Evolutionary conservation across 2,797 vertebrate genomes (phyloP).

Genomic region (Cephalopachus bancanus): DNA sequence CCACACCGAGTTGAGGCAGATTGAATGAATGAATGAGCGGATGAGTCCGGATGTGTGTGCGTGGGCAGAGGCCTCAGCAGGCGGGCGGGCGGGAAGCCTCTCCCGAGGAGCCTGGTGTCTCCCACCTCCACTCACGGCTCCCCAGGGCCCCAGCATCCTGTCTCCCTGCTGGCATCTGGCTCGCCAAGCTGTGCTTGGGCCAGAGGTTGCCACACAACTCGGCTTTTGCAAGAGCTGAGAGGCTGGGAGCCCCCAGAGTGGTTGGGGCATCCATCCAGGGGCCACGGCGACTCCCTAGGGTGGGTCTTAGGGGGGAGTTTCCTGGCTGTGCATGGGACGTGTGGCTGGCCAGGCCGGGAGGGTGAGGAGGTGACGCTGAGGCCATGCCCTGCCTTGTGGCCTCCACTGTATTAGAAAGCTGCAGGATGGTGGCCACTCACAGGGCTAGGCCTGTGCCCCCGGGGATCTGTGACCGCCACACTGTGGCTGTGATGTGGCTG

Average conservation of each 20-base stretch:
- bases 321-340: fast-evolving
- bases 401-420: not conserved
- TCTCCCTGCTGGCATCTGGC: too few species aligned
- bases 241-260: not conserved
- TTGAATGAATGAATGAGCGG: not conserved
- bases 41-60: fast-evolving
- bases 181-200: not conserved
- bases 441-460: not conserved
- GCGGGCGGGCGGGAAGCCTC: not conserved
- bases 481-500: not conserved
- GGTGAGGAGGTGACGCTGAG: too few species aligned
- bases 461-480: not conserved
- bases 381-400: not conserved
- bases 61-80: fast-evolving
- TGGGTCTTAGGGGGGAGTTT: not conserved
- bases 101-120: fast-evolving
- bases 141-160: fast-evolving
- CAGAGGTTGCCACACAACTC: fast-evolving
- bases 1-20: not conserved
- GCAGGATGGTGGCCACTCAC: too few species aligned
- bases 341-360: not conserved
- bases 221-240: fast-evolving
- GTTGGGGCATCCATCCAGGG: fast-evolving
- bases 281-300: not conserved
- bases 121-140: fast-evolving